These are phyloP conservation scores for Vireo griseus DNA, from an alignment of 2,797 vertebrate genomes.

Conservation along the genomic window DNA sequence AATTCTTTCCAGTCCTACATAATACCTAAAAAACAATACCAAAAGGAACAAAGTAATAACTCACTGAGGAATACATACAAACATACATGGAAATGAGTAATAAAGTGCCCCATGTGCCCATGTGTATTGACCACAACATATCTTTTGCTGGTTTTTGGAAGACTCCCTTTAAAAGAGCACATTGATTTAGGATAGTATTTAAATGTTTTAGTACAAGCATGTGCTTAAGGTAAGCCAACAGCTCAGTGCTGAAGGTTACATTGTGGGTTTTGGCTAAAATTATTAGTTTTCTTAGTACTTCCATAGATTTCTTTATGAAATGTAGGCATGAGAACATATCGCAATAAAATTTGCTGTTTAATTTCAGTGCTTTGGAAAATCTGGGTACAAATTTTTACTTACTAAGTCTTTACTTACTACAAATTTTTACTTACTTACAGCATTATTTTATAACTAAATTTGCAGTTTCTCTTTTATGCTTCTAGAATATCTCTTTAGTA, in stretches of 20 bases:
- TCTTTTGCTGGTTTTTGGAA: not conserved
- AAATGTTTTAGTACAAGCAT: not conserved
- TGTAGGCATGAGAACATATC: not conserved
- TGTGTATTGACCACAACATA: not conserved
- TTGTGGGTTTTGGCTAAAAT: not conserved
- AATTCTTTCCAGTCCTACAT: not conserved
- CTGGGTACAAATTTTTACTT: not conserved
- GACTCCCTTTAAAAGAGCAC: not conserved
- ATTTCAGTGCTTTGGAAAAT: not conserved
- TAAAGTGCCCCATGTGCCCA: fast-evolving
- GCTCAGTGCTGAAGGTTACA: not conserved
- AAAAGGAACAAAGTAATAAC: not conserved
- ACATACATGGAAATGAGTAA: not conserved
- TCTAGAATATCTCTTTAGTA: not conserved
- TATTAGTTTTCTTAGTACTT: not conserved
- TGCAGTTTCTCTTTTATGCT: not conserved
- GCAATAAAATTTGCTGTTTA: not conserved
- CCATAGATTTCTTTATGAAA: not conserved
- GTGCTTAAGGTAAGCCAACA: not conserved
- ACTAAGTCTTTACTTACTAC: not conserved
- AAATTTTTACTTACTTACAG: not conserved
- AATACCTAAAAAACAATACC: not conserved
- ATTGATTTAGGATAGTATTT: not conserved
- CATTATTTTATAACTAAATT: not conserved
- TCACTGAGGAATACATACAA: not conserved